phyloP scores from a whole-genome alignment of 2,113 vertebrate species.

The Apistogramma diplotaenia region DNA sequence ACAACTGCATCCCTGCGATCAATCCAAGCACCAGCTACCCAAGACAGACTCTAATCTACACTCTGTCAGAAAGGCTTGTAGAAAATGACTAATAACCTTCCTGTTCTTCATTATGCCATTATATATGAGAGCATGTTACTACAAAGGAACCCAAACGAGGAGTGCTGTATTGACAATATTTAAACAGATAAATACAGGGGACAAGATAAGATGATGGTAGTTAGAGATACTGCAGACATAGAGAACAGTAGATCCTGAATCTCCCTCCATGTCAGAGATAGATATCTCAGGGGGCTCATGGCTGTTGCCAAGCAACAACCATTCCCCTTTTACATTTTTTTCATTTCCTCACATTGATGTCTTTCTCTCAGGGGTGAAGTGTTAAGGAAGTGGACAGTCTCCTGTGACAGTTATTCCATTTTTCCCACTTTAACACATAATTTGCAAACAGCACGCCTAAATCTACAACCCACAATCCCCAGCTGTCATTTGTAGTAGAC shows the following conservation, averaged over 20 bases:
- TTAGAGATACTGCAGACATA: constrained; percentile 17
- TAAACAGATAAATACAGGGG: neutral
- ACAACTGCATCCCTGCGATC: neutral
- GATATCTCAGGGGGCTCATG: constrained; percentile 62
- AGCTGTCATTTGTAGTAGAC: neutral
- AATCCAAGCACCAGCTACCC: neutral
- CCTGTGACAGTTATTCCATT: constrained; percentile 28
- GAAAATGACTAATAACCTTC: neutral
- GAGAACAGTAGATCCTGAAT: constrained; percentile 40
- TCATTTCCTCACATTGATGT: constrained; percentile 50
- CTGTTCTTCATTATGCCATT: neutral
- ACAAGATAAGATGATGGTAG: constrained; percentile 15
- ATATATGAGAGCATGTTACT: neutral
- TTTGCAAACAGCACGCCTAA: neutral
- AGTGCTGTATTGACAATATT: neutral
- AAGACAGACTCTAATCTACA: neutral
- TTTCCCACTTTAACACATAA: constrained; percentile 23
- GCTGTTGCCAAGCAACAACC: constrained; percentile 77
- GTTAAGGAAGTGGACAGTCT: constrained; percentile 25
- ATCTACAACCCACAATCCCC: neutral
- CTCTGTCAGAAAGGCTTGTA: neutral
- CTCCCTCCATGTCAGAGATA: constrained; percentile 57
- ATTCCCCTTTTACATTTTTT: constrained; percentile 50
- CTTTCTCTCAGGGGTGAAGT: constrained; percentile 35
- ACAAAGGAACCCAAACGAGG: neutral